A percentile compares a stretch with the other conserved stretches of the same genome.
Evolutionary conservation across 2,113 vertebrate species (phyloP).

Genomic region (Shinisaurus crocodilurus): DNA sequence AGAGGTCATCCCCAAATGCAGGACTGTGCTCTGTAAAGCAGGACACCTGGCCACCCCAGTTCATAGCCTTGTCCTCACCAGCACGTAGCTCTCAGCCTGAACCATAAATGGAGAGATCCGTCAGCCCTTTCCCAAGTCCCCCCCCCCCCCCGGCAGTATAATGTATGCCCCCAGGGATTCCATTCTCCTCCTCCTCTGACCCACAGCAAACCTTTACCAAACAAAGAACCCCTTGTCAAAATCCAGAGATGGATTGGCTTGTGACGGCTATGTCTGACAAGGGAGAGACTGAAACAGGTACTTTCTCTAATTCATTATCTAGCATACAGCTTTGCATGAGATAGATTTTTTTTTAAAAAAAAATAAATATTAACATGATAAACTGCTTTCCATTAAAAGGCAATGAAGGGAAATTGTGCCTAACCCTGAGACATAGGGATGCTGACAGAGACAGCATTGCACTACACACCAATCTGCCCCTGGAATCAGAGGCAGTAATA

Average conservation of each 20-base stretch:
- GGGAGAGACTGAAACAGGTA: constrained; percentile 20
- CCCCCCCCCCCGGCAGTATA: not conserved
- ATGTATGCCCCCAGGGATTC: constrained; percentile 38
- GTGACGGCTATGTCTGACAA: constrained; percentile 18
- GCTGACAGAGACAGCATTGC: not conserved
- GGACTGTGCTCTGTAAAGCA: too few species aligned
- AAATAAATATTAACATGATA: constrained; percentile 11
- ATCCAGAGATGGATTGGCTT: constrained; percentile 26
- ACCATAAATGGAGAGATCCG: not conserved
- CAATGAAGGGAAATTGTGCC: constrained; percentile 38
- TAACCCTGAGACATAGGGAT: constrained; percentile 20
- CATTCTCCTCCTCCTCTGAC: not conserved
- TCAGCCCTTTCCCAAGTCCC: not conserved
- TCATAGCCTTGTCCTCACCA: not conserved
- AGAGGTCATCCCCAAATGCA: too few species aligned
- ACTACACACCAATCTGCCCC: constrained; percentile 4
- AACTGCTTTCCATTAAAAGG: constrained; percentile 39
- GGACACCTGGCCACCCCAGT: too few species aligned
- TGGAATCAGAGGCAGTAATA: constrained; percentile 15
- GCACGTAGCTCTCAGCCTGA: not conserved
- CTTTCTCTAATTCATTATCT: constrained; percentile 30
- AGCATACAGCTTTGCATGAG: constrained; percentile 15
- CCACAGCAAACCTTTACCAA: constrained; percentile 43
- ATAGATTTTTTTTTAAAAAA: not conserved
- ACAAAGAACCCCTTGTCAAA: constrained; percentile 48